phyloP scores from a whole-genome alignment of 1,140 invertebrate genomes.

The Latrodectus geometricus region DNA sequence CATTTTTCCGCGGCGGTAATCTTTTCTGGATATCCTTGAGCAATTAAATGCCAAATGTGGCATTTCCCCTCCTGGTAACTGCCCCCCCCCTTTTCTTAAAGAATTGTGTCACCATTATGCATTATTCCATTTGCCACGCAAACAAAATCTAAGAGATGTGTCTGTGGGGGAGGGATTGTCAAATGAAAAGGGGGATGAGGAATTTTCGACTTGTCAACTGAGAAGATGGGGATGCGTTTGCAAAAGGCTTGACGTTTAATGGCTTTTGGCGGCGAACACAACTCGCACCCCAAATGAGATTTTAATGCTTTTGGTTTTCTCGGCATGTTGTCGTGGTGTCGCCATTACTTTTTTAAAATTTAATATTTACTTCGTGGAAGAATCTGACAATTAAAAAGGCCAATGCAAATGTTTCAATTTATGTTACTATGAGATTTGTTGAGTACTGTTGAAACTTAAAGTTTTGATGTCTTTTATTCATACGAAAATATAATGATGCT shows the following conservation, averaged over 20 bases:
- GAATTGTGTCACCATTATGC: conserved; percentile 19
- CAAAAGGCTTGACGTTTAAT: conserved; percentile 24
- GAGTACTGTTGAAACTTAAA: no score
- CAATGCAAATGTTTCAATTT: no score
- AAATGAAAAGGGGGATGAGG: not conserved
- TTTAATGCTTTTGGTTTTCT: conserved; percentile 47
- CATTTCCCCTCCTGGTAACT: not conserved
- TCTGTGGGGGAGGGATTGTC: not conserved
- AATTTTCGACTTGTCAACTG: conserved; percentile 1
- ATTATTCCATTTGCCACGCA: conserved; percentile 25
- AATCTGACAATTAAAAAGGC: no score
- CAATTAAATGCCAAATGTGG: conserved; percentile 33
- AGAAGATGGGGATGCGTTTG: not conserved
- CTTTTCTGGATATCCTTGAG: conserved; percentile 3
- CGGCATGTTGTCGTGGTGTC: not conserved
- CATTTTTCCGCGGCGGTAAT: conserved; percentile 2
- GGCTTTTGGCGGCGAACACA: conserved; percentile 44
- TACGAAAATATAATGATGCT: no score
- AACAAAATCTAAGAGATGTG: conserved; percentile 31
- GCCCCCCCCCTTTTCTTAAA: conserved; percentile 2
- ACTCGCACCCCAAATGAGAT: conserved; percentile 50
- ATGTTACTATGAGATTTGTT: no score
- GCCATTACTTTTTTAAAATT: conserved; percentile 24
- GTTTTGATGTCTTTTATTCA: no score
- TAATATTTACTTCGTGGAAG: conserved; percentile 12